phyloP scores from a whole-genome alignment of 2,113 vertebrate genomes.

The Australoheros scitulus region DNA sequence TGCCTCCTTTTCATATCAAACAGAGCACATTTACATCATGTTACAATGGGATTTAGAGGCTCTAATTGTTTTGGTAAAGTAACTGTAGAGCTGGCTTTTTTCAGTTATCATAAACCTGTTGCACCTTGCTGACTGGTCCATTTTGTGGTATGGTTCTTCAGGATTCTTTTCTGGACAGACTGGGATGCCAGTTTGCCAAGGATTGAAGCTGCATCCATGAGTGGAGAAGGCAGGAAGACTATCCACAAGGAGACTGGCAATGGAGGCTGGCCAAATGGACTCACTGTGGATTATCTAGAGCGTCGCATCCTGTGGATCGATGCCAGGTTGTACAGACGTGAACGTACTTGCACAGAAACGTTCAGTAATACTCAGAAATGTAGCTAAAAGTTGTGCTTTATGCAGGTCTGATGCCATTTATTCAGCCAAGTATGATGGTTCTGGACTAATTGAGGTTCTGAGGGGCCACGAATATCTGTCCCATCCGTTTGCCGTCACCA shows the following conservation, averaged over 20 bases:
- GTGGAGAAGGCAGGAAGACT: slow-evolving; percentile 89
- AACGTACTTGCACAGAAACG: neutral
- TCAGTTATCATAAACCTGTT: neutral
- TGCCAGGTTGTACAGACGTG: slow-evolving; percentile 83
- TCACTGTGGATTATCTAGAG: slow-evolving; percentile 96
- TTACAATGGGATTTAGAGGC: neutral
- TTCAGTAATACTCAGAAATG: neutral
- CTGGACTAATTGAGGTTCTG: slow-evolving; percentile 95
- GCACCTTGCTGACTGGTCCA: neutral
- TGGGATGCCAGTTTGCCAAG: slow-evolving; percentile 96
- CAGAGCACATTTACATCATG: neutral
- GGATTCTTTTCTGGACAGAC: slow-evolving; percentile 98
- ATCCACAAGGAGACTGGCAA: slow-evolving; percentile 95
- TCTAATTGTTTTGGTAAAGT: neutral
- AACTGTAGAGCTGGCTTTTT: neutral
- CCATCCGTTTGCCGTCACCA: slow-evolving; percentile 93
- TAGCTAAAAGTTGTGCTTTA: neutral
- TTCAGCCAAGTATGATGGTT: slow-evolving; percentile 94
- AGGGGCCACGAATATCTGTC: slow-evolving; percentile 95
- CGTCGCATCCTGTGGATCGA: slow-evolving; percentile 97
- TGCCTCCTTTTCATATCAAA: neutral
- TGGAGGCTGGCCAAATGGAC: slow-evolving; percentile 96
- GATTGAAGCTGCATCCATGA: slow-evolving; percentile 98
- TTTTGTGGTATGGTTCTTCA: slow-evolving; percentile 33
- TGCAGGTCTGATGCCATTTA: slow-evolving; percentile 95